Evolutionary conservation across 2,888 invertebrate genomes (phyloP).

Genomic region (Ophion ellenae): DNA sequence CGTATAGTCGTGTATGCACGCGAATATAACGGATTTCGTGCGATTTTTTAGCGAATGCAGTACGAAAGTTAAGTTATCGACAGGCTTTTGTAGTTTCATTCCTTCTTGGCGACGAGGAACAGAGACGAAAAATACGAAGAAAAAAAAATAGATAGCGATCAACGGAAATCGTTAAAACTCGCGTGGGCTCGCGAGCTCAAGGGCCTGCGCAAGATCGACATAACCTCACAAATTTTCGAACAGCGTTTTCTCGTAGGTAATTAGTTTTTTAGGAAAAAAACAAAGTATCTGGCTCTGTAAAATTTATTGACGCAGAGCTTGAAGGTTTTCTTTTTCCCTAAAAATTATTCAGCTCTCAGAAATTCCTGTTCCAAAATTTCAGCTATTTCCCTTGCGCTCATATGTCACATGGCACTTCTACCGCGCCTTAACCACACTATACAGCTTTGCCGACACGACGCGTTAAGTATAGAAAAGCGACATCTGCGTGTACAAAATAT

Average conservation of each 20-base stretch:
- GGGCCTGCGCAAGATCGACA: not conserved
- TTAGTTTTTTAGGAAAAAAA: not conserved
- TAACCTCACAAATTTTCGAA: not conserved
- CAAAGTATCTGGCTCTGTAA: not conserved
- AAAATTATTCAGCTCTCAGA: not conserved
- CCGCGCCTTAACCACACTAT: not conserved
- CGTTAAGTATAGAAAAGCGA: conserved; percentile 61
- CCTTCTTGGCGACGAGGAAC: not conserved
- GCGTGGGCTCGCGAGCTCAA: not conserved
- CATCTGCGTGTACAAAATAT: conserved; percentile 67
- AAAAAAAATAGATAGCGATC: not conserved
- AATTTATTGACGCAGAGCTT: not conserved
- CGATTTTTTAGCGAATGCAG: not conserved
- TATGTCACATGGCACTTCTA: not conserved
- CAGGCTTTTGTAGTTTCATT: not conserved
- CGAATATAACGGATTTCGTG: not conserved
- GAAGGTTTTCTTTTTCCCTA: not conserved
- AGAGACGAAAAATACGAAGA: not conserved
- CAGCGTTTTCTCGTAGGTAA: not conserved
- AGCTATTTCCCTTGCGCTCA: not conserved
- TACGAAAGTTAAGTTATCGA: not conserved
- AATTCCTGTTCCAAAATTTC: not conserved
- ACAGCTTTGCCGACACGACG: conserved; percentile 54
- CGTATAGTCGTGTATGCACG: not conserved
- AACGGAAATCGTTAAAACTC: not conserved